Conservation (phyloP, 2,888 invertebrate species). For the Zaprionus bogoriensis region DNA sequence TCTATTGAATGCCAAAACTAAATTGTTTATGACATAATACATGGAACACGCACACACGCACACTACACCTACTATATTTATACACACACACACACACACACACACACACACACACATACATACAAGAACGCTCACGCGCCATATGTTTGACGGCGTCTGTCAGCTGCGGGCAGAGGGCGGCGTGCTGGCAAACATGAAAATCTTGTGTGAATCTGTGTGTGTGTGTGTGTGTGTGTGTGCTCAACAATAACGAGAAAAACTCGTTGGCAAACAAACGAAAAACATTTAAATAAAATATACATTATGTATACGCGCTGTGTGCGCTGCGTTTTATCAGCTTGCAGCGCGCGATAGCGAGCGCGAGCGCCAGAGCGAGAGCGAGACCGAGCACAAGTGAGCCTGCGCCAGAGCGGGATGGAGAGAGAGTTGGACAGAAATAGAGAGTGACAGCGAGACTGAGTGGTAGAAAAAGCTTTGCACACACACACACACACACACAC, state of each 20-base stretch:
- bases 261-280: constrained; percentile 63
- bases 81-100: background rate
- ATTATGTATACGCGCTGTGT: constrained; percentile 70
- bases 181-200: constrained; percentile 31
- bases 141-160: constrained; percentile 52
- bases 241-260: constrained; percentile 67
- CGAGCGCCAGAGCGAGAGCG: background rate
- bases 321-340: constrained; percentile 65
- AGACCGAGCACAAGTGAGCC: constrained; percentile 8
- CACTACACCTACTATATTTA: background rate
- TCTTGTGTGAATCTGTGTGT: constrained; percentile 5
- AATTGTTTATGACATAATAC: constrained; percentile 70
- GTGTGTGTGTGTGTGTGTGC: constrained; percentile 3
- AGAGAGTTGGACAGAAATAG: constrained; percentile 30
- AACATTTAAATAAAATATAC: constrained; percentile 59
- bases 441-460: constrained; percentile 30
- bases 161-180: background rate
- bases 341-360: constrained; percentile 19
- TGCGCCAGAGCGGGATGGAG: constrained; percentile 15
- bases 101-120: background rate
- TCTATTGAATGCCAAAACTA: constrained; percentile 50
- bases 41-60: constrained; percentile 19
- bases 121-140: constrained; percentile 28
- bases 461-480: constrained; percentile 60
- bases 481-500: constrained; percentile 1